Conservation (phyloP, 1,140 invertebrate species). For the Drosophila pseudoananassae region DNA sequence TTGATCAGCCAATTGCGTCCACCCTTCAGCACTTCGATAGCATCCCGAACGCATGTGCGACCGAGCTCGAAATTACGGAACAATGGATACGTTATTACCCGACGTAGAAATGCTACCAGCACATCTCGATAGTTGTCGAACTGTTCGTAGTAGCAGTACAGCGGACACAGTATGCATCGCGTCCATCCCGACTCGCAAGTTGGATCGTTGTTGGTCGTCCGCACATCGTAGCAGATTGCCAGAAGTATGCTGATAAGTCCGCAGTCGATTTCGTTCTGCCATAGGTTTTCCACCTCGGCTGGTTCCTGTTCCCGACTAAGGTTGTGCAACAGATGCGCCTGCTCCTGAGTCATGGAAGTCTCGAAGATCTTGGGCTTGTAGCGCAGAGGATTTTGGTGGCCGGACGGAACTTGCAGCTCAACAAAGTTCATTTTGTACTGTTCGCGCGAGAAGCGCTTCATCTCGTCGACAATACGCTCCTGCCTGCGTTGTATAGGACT, state of each 20-base stretch:
- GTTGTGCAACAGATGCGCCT: conserved; percentile 72
- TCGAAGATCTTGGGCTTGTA: conserved; percentile 70
- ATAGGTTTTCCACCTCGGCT: conserved; percentile 27
- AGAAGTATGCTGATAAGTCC: conserved; percentile 75
- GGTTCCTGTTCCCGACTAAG: conserved; percentile 34
- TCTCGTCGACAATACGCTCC: conserved; percentile 67
- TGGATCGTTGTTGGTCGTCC: conserved; percentile 73
- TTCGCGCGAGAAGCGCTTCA: conserved; percentile 73
- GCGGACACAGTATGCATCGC: conserved; percentile 70
- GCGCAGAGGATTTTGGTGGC: conserved; percentile 76
- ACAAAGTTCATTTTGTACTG: conserved; percentile 83
- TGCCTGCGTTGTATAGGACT: conserved; percentile 69
- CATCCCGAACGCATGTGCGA: conserved; percentile 67
- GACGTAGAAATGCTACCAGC: conserved; percentile 68
- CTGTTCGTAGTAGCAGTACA: conserved; percentile 74
- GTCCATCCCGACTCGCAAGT: conserved; percentile 81
- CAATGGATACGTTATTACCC: conserved; percentile 76
- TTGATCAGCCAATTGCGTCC: conserved; percentile 73
- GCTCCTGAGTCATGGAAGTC: conserved; percentile 67
- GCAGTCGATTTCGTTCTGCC: conserved; percentile 68
- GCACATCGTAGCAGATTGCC: conserved; percentile 79
- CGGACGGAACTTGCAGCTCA: conserved; percentile 78
- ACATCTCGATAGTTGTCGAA: conserved; percentile 72
- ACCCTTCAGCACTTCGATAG: conserved; percentile 70
- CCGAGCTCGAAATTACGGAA: conserved; percentile 77